Percentiles rank a stretch among this genome's conserved stretches.
phyloP scores from a whole-genome alignment of 2,113 vertebrate species.

The Engystomops pustulosus region DNA sequence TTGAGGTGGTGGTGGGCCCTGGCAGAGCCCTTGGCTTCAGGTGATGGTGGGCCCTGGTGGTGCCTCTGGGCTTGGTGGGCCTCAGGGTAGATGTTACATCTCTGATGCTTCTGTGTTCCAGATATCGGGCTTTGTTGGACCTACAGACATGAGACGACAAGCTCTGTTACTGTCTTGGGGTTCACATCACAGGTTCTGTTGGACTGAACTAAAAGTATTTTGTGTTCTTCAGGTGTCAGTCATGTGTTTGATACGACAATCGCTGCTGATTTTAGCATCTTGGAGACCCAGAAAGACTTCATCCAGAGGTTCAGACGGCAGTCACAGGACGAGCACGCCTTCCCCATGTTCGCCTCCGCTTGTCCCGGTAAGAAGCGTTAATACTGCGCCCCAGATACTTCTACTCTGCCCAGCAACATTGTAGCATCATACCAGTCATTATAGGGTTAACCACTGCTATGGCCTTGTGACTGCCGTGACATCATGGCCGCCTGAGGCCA shows the following conservation, averaged over 20 bases:
- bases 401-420: no score
- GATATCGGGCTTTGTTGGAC: no score
- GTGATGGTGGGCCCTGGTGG: no score
- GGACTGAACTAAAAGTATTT: neutral
- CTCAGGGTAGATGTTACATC: no score
- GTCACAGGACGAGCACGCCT: conserved; percentile 80
- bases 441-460: neutral
- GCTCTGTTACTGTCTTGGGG: no score
- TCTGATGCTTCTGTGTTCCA: no score
- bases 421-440: neutral
- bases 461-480: neutral
- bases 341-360: conserved; percentile 96
- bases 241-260: conserved; percentile 90
- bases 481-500: neutral
- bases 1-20: no score
- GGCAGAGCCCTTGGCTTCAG: no score
- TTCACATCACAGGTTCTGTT: no score
- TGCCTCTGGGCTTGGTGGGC: no score
- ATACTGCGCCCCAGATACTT: no score
- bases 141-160: no score
- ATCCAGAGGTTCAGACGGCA: conserved; percentile 84
- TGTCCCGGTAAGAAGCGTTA: conserved; percentile 84
- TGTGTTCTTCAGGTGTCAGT: conserved; percentile 78
- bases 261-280: conserved; percentile 91
- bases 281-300: conserved; percentile 94